These are phyloP conservation scores for Botrylloides violaceus DNA, from an alignment of 23 tunicate species.

Conservation along the genomic window DNA sequence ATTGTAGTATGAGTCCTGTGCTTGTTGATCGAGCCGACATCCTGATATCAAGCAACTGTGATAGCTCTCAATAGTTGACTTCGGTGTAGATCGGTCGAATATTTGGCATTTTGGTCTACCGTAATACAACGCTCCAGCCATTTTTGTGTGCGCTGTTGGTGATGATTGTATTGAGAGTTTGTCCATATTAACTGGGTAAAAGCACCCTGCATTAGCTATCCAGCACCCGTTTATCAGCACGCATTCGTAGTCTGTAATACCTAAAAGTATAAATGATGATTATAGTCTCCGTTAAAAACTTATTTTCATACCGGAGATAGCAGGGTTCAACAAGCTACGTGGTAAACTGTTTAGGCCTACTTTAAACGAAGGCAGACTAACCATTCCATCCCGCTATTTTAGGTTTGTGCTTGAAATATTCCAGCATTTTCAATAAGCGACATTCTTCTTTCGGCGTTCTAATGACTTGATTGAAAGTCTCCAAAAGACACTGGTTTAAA, in stretches of 20 bases:
- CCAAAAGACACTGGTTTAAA: conserved; percentile 11
- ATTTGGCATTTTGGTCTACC: conserved; percentile 18
- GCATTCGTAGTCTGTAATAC: conserved; percentile 18
- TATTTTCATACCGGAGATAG: background rate
- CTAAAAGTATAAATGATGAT: background rate
- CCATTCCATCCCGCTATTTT: conserved; percentile 24
- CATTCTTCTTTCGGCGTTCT: conserved; percentile 19
- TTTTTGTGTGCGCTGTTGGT: conserved; percentile 1
- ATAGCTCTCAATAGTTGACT: conserved; percentile 14
- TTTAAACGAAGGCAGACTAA: background rate
- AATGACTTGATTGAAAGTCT: conserved; percentile 12
- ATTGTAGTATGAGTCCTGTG: conserved; percentile 21
- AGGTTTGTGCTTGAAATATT: conserved; percentile 26
- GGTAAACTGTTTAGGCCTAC: too few relatives aligned
- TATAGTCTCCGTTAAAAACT: background rate
- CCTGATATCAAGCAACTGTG: conserved; percentile 21
- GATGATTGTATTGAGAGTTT: background rate
- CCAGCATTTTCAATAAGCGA: conserved; percentile 1
- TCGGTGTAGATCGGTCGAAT: conserved; percentile 1
- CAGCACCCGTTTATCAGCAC: conserved; percentile 14
- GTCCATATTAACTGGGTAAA: conserved; percentile 4
- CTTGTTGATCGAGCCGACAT: conserved; percentile 8
- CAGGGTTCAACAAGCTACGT: too few relatives aligned
- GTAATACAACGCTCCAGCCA: conserved; percentile 9
- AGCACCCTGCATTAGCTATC: conserved; percentile 1